Evolutionary conservation across 2,888 invertebrate species (phyloP).

Genomic region (Corythucha ciliata): DNA sequence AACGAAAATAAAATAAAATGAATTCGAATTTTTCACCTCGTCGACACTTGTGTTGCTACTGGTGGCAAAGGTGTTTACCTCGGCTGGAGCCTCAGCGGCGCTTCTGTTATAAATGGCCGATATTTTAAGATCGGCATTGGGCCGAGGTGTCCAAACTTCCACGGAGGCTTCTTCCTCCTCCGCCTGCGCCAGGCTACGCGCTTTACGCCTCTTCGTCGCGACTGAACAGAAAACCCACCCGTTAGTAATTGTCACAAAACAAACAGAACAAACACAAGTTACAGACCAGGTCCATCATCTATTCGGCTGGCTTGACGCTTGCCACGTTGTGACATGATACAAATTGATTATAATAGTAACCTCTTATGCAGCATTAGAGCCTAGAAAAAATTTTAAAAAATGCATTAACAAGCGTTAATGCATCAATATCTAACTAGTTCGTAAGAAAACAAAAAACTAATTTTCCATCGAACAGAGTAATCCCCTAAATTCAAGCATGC

Average conservation of each 20-base stretch:
- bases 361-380: conserved; percentile 38
- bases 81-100: conserved; percentile 73
- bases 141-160: conserved; percentile 66
- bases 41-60: conserved; percentile 26
- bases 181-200: conserved; percentile 49
- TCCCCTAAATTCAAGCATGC: too few species aligned
- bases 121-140: conserved; percentile 77
- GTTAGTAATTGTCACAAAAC: neutral
- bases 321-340: conserved; percentile 64
- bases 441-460: conserved; percentile 13
- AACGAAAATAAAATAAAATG: conserved; percentile 2
- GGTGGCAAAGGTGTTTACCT: conserved; percentile 43
- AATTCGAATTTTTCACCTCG: conserved; percentile 18
- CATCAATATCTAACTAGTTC: neutral
- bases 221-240: conserved; percentile 31
- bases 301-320: conserved; percentile 60
- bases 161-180: conserved; percentile 46
- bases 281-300: conserved; percentile 50
- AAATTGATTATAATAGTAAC: conserved; percentile 33
- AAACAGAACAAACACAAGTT: neutral
- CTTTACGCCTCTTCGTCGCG: conserved; percentile 62
- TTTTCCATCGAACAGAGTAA: neutral
- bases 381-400: conserved; percentile 28
- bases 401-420: conserved; percentile 5
- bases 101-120: conserved; percentile 79